Evolutionary conservation across 1,140 invertebrate species (phyloP).

Genomic region (Sycobia sp.): DNA sequence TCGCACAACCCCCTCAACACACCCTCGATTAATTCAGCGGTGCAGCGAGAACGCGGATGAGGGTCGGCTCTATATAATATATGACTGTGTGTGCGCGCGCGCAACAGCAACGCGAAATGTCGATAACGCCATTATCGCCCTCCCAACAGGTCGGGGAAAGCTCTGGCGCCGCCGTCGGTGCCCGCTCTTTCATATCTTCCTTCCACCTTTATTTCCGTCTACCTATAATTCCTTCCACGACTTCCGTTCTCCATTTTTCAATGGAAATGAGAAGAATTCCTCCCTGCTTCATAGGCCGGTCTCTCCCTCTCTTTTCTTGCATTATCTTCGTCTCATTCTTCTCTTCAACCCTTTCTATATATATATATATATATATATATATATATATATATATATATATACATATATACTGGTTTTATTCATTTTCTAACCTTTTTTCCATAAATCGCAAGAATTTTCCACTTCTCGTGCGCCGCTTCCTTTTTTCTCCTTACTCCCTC

Average conservation of each 20-base stretch:
- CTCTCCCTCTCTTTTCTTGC: background rate
- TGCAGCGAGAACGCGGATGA: too few relatives aligned
- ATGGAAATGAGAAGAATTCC: background rate
- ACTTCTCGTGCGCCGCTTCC: too few relatives aligned
- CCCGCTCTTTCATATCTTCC: constrained; percentile 1
- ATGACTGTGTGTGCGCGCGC: too few relatives aligned
- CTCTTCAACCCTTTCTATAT: too few relatives aligned
- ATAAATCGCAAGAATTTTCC: too few relatives aligned
- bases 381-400: too few relatives aligned
- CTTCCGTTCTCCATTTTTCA: constrained; percentile 17
- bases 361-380: too few relatives aligned
- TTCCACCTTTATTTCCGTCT: constrained; percentile 16
- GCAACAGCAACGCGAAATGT: constrained; percentile 14
- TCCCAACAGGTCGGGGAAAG: background rate
- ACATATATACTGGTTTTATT: too few relatives aligned
- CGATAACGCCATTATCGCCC: constrained; percentile 30
- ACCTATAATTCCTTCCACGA: background rate
- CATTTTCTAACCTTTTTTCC: too few relatives aligned
- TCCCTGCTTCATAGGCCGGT: background rate
- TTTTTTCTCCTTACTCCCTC: too few relatives aligned
- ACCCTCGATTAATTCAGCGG: background rate
- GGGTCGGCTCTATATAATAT: too few relatives aligned
- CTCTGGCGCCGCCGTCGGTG: background rate
- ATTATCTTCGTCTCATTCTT: background rate
- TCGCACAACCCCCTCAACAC: too few relatives aligned